A percentile compares a stretch with the other conserved stretches of the same genome.
Evolutionary conservation across 2,113 vertebrate species (phyloP).

Genomic region (Pseudorasbora parva): DNA sequence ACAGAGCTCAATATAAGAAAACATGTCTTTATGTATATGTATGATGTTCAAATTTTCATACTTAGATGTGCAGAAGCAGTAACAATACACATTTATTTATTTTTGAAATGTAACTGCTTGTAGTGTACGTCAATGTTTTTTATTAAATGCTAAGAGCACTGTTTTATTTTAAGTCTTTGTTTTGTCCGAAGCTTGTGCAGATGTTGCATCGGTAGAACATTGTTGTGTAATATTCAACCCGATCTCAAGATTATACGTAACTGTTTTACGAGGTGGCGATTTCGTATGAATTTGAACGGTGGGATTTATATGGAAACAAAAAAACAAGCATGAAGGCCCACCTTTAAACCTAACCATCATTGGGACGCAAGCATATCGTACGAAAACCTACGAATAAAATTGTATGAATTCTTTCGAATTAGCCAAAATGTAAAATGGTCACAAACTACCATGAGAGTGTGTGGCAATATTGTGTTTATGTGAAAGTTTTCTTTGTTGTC

Average conservation of each 20-base stretch:
- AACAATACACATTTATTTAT: not conserved
- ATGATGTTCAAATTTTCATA: conserved; percentile 1
- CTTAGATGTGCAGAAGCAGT: not conserved
- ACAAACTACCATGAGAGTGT: not conserved
- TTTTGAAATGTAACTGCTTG: not conserved
- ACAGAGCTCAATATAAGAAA: not conserved
- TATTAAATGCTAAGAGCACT: not conserved
- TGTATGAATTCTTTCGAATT: not conserved
- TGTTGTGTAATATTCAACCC: not conserved
- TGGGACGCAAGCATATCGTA: not conserved
- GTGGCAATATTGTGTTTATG: not conserved
- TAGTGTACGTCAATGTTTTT: not conserved
- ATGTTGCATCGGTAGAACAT: conserved; percentile 12
- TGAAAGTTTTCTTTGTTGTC: conserved; percentile 1
- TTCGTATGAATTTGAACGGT: not conserved
- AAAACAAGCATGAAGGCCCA: not conserved
- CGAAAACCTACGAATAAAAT: not conserved
- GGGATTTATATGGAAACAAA: not conserved
- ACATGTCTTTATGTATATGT: not conserved
- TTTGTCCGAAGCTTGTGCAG: not conserved
- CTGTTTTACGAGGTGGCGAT: not conserved
- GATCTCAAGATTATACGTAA: not conserved
- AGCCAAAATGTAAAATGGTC: not conserved
- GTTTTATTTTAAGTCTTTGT: conserved; percentile 3
- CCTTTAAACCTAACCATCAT: not conserved